Percentiles rank a stretch among this genome's conserved stretches.
Conservation (phyloP, 2,888 invertebrate genomes). For the Callimorpha dominula region DNA sequence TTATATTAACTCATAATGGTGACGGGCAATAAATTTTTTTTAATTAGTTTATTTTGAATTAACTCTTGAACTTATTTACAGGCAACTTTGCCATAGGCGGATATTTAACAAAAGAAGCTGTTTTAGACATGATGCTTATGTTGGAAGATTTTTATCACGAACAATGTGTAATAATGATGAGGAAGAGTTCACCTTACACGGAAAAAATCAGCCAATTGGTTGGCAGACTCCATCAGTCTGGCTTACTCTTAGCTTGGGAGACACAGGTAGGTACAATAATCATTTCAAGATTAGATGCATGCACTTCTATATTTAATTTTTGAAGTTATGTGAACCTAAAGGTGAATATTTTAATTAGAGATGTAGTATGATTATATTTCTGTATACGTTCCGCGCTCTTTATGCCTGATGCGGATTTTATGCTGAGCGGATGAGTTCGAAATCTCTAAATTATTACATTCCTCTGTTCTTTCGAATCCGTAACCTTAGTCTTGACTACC, state of each 20-base stretch:
- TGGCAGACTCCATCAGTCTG: constrained; percentile 87
- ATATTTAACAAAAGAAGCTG: constrained; percentile 87
- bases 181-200: constrained; percentile 88
- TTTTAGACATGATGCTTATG: constrained; percentile 88
- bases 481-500: too few species aligned
- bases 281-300: neutral
- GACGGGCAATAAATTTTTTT: neutral
- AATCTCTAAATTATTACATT: too few species aligned
- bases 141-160: constrained; percentile 89
- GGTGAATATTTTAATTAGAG: neutral
- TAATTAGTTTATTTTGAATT: neutral
- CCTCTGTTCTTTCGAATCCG: too few species aligned
- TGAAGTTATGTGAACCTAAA: too few species aligned
- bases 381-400: too few species aligned
- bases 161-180: constrained; percentile 88
- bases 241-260: constrained; percentile 89
- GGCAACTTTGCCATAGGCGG: constrained; percentile 89
- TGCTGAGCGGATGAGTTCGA: too few species aligned
- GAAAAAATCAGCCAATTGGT: constrained; percentile 85
- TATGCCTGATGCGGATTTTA: too few species aligned
- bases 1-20: neutral
- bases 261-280: constrained; percentile 75
- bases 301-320: too few species aligned
- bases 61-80: constrained; percentile 49
- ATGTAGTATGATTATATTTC: too few species aligned